Conservation (phyloP, 2,888 invertebrate species). For the Craniophora ligustri region DNA sequence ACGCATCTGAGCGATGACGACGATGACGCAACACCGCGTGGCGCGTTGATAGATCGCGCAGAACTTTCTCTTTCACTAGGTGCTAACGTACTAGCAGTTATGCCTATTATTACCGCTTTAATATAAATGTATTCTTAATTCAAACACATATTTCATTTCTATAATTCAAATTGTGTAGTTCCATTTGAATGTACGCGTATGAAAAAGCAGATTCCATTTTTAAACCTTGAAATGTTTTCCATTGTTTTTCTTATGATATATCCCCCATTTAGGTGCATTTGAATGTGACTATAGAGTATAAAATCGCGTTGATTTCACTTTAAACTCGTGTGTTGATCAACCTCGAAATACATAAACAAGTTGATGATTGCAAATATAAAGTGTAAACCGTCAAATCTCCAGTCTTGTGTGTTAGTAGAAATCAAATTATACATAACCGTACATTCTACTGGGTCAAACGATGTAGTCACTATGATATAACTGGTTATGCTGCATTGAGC, state of each 20-base stretch:
- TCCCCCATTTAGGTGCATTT: no score
- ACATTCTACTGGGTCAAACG: conserved; percentile 31
- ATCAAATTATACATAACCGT: conserved; percentile 29
- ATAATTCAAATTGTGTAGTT: no score
- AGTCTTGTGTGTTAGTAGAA: conserved; percentile 35
- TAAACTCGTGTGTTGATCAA: not conserved
- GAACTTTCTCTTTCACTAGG: conserved; percentile 71
- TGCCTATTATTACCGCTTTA: conserved; percentile 6
- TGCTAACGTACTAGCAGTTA: conserved; percentile 8
- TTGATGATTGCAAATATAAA: conserved; percentile 17
- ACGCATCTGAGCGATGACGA: conserved; percentile 57
- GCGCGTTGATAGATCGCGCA: conserved; percentile 60
- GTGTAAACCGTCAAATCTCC: conserved; percentile 6
- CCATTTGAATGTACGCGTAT: no score
- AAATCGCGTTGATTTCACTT: no score
- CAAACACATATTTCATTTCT: not conserved
- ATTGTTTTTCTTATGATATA: no score
- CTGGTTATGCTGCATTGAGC: not conserved
- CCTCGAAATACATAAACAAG: conserved; percentile 23
- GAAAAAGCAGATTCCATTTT: no score
- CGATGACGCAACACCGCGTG: conserved; percentile 52
- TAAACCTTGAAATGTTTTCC: no score
- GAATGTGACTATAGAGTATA: no score
- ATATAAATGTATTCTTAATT: conserved; percentile 11
- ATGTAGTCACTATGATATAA: conserved; percentile 32